Evolutionary conservation across 2,888 invertebrate species (phyloP).

Genomic region (Apamea crenata): DNA sequence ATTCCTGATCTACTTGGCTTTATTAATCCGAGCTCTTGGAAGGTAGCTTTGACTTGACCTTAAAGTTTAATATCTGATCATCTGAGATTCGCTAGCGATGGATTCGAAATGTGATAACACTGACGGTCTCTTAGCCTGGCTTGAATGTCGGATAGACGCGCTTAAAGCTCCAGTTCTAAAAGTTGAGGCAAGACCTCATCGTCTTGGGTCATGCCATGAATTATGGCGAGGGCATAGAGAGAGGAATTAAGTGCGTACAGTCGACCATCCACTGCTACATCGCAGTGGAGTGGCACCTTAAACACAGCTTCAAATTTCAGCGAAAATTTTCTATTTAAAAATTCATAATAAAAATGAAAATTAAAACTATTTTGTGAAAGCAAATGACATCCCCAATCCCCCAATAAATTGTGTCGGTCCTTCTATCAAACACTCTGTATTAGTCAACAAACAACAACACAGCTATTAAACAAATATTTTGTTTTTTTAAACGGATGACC

Average conservation of each 20-base stretch:
- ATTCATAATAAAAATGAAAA: no score
- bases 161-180: background rate
- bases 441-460: background rate
- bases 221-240: background rate
- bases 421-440: background rate
- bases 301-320: no score
- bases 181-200: no score
- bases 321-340: no score
- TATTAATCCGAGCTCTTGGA: conserved; percentile 8
- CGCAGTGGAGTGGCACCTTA: no score
- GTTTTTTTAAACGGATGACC: background rate
- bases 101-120: background rate
- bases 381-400: no score
- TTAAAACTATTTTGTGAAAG: no score
- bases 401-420: background rate
- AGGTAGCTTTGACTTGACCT: background rate
- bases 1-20: conserved; percentile 19
- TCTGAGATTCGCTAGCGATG: background rate
- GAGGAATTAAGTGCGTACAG: no score
- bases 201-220: background rate
- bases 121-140: background rate
- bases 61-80: conserved; percentile 10
- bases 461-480: background rate
- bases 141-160: no score
- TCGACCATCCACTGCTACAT: no score